Evolutionary conservation across 1,140 invertebrate genomes (phyloP).

Genomic region (Melanaphis sacchari): DNA sequence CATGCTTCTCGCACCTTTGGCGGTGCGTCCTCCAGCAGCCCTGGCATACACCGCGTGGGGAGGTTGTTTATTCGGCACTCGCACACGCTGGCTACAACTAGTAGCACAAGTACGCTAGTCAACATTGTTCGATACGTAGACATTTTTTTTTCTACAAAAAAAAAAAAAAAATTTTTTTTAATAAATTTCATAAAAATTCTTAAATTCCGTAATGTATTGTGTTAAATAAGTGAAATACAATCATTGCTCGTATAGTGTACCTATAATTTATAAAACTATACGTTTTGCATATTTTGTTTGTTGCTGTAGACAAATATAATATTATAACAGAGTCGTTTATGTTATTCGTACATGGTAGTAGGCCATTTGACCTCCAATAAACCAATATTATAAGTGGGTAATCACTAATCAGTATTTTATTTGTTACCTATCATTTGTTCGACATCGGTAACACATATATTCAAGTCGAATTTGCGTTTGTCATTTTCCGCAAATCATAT

Average conservation of each 20-base stretch:
- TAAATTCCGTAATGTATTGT: background rate
- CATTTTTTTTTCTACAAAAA: conserved; percentile 17
- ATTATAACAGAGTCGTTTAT: too few relatives aligned
- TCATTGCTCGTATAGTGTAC: too few relatives aligned
- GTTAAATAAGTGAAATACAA: too few relatives aligned
- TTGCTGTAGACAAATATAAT: too few relatives aligned
- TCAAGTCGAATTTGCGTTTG: background rate
- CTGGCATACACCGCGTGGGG: conserved; percentile 67
- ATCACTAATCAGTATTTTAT: background rate
- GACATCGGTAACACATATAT: background rate
- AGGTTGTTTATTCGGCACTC: conserved; percentile 62
- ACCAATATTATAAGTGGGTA: too few relatives aligned
- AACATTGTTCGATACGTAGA: background rate
- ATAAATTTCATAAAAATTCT: background rate
- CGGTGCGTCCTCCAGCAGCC: conserved; percentile 67
- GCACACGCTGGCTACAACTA: conserved; percentile 59
- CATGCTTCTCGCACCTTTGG: conserved; percentile 68
- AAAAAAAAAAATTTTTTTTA: too few relatives aligned
- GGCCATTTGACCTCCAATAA: too few relatives aligned
- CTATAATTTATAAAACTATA: too few relatives aligned
- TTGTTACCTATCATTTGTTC: background rate
- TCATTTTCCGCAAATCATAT: background rate
- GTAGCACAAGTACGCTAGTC: conserved; percentile 59
- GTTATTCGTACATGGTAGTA: too few relatives aligned
- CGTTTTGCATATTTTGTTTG: too few relatives aligned